phyloP scores from a whole-genome alignment of 2,797 vertebrate species.

The Onychomys leucogaster region DNA sequence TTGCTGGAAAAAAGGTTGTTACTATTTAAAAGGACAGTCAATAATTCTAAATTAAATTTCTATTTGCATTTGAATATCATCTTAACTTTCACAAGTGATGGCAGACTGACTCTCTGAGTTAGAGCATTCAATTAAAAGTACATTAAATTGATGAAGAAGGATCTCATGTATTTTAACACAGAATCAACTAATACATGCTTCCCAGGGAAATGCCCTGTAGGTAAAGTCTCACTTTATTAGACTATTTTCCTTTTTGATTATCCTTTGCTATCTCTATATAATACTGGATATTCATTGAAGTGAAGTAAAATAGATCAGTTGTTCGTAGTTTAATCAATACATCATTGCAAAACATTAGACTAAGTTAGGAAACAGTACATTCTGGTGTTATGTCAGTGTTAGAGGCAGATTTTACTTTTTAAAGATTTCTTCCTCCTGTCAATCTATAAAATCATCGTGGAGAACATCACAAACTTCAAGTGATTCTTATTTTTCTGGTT shows the following conservation, averaged over 20 bases:
- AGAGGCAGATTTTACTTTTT: constrained; percentile 32
- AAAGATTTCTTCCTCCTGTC: neutral
- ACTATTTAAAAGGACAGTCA: constrained; percentile 73
- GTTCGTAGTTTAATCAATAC: neutral
- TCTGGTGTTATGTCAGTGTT: neutral
- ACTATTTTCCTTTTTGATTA: neutral
- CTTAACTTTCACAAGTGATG: constrained; percentile 70
- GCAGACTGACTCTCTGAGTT: constrained; percentile 64
- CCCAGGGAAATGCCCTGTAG: neutral
- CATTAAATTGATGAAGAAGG: constrained; percentile 56
- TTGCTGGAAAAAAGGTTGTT: constrained; percentile 62
- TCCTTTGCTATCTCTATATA: neutral
- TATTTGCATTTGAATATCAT: constrained; percentile 75
- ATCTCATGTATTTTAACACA: constrained; percentile 30
- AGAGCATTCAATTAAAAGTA: constrained; percentile 65
- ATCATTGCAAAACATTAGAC: constrained; percentile 15
- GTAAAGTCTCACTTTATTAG: constrained; percentile 36
- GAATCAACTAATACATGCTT: constrained; percentile 30
- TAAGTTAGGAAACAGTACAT: constrained; percentile 9
- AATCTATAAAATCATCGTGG: neutral
- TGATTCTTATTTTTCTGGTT: neutral
- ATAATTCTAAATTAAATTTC: constrained; percentile 81
- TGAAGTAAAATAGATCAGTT: constrained; percentile 58
- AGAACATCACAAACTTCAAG: neutral
- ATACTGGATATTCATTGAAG: constrained; percentile 36